A percentile compares a stretch with the other conserved stretches of the same genome.
phyloP scores from a whole-genome alignment of 2,113 vertebrate genomes.

The Brachyhypopomus occidentalis region DNA sequence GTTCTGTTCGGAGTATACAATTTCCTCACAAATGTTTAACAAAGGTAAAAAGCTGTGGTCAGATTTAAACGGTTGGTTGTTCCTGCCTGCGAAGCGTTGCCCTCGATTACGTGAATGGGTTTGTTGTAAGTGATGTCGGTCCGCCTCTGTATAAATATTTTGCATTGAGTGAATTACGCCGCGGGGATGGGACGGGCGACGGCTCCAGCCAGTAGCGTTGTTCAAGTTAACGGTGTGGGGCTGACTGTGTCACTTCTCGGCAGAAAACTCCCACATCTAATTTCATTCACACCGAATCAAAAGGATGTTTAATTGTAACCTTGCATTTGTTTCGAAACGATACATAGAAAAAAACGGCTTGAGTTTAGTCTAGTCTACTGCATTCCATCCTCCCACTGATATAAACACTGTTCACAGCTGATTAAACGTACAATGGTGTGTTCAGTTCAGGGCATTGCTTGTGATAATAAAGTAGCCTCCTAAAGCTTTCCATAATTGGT shows the following conservation, averaged over 20 bases:
- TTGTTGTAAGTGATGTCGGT: conserved; percentile 76
- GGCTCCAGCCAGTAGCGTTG: conserved; percentile 76
- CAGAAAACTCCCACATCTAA: conserved; percentile 51
- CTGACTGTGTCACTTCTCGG: conserved; percentile 73
- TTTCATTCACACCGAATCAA: conserved; percentile 36
- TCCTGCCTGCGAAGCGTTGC: conserved; percentile 53
- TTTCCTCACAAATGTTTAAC: conserved; percentile 45
- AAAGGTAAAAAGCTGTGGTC: conserved; percentile 44
- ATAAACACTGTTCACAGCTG: conserved; percentile 35
- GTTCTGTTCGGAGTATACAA: conserved; percentile 29
- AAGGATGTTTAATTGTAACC: neutral
- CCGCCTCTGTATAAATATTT: conserved; percentile 82
- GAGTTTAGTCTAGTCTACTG: conserved; percentile 24
- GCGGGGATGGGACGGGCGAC: conserved; percentile 76
- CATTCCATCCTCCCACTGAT: conserved; percentile 19
- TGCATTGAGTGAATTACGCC: conserved; percentile 75
- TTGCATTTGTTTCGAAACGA: conserved; percentile 1
- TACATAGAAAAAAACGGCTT: neutral
- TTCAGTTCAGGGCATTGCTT: neutral
- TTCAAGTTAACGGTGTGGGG: conserved; percentile 69
- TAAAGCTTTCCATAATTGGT: too few species aligned
- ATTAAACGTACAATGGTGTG: conserved; percentile 7
- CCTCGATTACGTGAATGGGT: conserved; percentile 74
- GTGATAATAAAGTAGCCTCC: neutral
- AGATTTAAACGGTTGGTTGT: conserved; percentile 23